Evolutionary conservation across 1,140 invertebrate species (phyloP).

Genomic region (Gyrodactylus bullatarudis): DNA sequence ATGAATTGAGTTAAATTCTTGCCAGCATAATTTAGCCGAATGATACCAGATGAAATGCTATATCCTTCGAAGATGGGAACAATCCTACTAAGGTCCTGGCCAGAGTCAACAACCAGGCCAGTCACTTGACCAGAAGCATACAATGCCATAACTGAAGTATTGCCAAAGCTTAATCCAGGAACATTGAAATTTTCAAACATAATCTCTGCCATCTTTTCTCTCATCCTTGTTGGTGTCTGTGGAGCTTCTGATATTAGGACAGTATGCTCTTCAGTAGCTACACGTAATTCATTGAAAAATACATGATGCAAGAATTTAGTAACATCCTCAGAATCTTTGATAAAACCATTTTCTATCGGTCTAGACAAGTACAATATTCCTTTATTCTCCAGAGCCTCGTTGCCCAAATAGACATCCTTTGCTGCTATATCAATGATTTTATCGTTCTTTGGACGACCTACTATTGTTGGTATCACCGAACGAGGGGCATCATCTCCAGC

Average conservation of each 20-base stretch:
- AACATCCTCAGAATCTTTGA: background rate
- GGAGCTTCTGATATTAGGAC: background rate
- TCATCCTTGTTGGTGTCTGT: background rate
- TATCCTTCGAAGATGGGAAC: background rate
- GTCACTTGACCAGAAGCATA: background rate
- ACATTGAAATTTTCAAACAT: background rate
- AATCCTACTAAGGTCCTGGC: background rate
- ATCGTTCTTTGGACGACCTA: slow-evolving; percentile 35
- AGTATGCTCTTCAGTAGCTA: background rate
- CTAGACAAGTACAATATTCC: background rate
- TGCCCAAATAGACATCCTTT: slow-evolving; percentile 24
- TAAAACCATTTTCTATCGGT: background rate
- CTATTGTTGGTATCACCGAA: slow-evolving; percentile 69
- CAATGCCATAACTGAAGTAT: background rate
- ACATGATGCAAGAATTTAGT: background rate
- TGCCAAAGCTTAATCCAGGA: background rate
- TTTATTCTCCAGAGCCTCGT: slow-evolving; percentile 14
- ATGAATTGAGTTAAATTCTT: background rate
- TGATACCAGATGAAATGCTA: background rate
- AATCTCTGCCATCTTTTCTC: background rate
- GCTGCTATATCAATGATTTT: background rate
- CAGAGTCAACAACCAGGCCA: background rate
- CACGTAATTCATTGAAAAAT: background rate
- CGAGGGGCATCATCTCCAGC: slow-evolving; percentile 70
- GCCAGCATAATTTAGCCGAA: background rate